Evolutionary conservation across 2,113 vertebrate genomes (phyloP).

Genomic region (Aythya baeri): DNA sequence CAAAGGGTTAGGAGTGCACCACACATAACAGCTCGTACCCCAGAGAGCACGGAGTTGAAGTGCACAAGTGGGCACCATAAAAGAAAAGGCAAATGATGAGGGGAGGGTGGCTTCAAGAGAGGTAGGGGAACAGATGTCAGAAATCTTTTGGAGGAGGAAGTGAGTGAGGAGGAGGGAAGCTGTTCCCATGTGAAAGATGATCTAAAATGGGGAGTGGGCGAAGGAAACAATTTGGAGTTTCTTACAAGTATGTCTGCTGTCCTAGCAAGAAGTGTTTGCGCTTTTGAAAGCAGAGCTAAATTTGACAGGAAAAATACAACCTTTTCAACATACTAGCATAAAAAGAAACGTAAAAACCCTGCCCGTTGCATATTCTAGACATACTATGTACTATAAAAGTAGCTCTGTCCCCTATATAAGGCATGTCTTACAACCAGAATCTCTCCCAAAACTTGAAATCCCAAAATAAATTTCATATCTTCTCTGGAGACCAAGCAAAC

Average conservation of each 20-base stretch:
- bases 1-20: constrained; percentile 25
- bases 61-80: constrained; percentile 14
- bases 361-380: neutral
- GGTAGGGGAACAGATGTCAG: constrained; percentile 67
- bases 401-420: neutral
- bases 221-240: constrained; percentile 60
- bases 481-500: neutral
- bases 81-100: constrained; percentile 52
- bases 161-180: constrained; percentile 62
- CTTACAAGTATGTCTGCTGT: constrained; percentile 54
- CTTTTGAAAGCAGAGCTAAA: constrained; percentile 42
- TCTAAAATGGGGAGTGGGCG: constrained; percentile 67
- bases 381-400: neutral
- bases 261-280: constrained; percentile 42
- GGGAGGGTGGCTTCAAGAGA: constrained; percentile 8
- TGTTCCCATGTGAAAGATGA: constrained; percentile 69
- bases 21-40: neutral
- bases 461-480: neutral
- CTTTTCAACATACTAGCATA: neutral
- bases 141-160: constrained; percentile 56
- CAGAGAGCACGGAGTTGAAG: neutral
- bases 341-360: neutral
- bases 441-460: neutral
- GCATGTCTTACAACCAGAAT: neutral
- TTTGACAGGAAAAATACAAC: constrained; percentile 47